Conservation (phyloP, 2,888 invertebrate genomes). For the Caenorhabditis macrosperma region DNA sequence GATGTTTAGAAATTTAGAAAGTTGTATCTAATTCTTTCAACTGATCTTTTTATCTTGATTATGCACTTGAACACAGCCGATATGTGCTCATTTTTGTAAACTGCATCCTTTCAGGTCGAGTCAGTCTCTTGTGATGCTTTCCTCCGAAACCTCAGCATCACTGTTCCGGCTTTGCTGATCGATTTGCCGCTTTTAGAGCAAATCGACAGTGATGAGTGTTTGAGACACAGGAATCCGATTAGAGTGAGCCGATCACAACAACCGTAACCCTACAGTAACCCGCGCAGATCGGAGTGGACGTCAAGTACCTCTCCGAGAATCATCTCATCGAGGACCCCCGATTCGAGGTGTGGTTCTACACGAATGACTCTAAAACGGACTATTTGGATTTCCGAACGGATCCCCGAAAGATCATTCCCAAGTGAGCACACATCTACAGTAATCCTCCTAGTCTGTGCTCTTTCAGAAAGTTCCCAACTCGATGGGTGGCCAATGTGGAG, state of each 20-base stretch:
- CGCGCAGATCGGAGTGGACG: constrained; percentile 41
- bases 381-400: constrained; percentile 34
- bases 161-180: constrained; percentile 12
- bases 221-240: background rate
- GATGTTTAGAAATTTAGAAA: too few relatives aligned
- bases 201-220: background rate
- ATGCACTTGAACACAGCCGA: too few relatives aligned
- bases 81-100: too few relatives aligned
- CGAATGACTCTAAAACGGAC: constrained; percentile 23
- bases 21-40: too few relatives aligned
- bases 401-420: constrained; percentile 40
- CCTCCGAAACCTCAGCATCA: background rate
- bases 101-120: background rate
- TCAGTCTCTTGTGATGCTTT: background rate
- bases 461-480: constrained; percentile 26
- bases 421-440: constrained; percentile 1
- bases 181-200: constrained; percentile 17
- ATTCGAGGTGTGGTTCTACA: constrained; percentile 24
- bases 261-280: background rate
- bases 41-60: too few relatives aligned
- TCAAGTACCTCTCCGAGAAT: background rate
- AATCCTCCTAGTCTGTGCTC: background rate
- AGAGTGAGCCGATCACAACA: background rate
- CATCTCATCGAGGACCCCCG: constrained; percentile 1
- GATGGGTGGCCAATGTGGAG: constrained; percentile 3